Conservation (phyloP, 2,113 vertebrate species). For the Pithys albifrons region DNA sequence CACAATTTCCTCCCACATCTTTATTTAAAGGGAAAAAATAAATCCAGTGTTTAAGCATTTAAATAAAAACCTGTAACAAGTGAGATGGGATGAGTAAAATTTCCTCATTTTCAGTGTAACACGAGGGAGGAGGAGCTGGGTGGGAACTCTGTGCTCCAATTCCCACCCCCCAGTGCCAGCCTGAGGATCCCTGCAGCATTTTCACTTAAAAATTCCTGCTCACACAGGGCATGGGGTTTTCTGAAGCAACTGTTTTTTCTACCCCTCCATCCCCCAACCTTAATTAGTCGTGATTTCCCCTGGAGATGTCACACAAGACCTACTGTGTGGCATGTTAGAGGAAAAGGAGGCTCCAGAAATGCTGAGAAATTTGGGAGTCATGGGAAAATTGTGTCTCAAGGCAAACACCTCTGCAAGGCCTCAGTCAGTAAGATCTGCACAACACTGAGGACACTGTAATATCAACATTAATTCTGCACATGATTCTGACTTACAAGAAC, state of each 20-base stretch:
- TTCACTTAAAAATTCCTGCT: background rate
- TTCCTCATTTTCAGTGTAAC: background rate
- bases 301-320: background rate
- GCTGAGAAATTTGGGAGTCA: background rate
- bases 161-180: background rate
- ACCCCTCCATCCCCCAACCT: background rate
- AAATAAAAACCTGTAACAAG: background rate
- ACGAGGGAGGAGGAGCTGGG: background rate
- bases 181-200: background rate
- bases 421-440: background rate
- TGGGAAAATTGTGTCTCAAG: background rate
- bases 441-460: background rate
- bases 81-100: background rate
- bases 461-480: background rate
- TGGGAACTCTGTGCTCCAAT: background rate
- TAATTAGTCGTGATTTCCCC: background rate
- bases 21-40: background rate
- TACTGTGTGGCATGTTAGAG: accelerated
- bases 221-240: background rate
- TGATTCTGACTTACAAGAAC: background rate
- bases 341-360: background rate
- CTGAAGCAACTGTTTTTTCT: background rate
- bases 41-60: background rate
- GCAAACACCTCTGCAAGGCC: background rate
- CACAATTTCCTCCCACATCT: background rate